Conservation (phyloP, 2,113 vertebrate species). For the Urocolius indicus region DNA sequence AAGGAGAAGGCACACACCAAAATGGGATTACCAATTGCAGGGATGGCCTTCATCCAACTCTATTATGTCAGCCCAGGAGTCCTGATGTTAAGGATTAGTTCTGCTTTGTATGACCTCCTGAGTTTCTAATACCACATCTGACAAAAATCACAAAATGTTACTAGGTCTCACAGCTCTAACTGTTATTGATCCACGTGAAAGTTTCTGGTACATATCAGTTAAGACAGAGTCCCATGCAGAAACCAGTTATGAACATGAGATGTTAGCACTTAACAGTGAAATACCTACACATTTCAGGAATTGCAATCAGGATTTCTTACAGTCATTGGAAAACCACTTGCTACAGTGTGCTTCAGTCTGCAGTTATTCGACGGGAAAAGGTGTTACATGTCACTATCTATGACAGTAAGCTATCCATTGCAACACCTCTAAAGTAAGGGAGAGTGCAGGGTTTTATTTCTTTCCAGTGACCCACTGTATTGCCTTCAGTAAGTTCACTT, state of each 20-base stretch:
- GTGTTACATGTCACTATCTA: neutral
- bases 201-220: neutral
- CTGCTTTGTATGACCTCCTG: constrained; percentile 27
- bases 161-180: neutral
- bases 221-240: neutral
- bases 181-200: neutral
- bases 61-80: constrained; percentile 10
- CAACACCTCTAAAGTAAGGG: neutral
- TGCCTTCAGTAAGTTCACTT: neutral
- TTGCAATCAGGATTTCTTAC: neutral
- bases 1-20: neutral
- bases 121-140: constrained; percentile 9
- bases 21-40: neutral
- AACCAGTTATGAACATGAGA: neutral
- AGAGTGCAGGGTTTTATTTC: neutral
- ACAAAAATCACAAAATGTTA: neutral
- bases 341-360: neutral
- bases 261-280: neutral
- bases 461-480: neutral
- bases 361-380: neutral
- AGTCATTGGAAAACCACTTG: neutral
- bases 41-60: constrained; percentile 10
- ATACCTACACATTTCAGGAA: neutral
- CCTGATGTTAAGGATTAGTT: constrained; percentile 54
- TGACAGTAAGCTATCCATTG: neutral